These are phyloP conservation scores for Zenarchopterus dispar DNA, from an alignment of 2,797 vertebrate species.

Conservation along the genomic window DNA sequence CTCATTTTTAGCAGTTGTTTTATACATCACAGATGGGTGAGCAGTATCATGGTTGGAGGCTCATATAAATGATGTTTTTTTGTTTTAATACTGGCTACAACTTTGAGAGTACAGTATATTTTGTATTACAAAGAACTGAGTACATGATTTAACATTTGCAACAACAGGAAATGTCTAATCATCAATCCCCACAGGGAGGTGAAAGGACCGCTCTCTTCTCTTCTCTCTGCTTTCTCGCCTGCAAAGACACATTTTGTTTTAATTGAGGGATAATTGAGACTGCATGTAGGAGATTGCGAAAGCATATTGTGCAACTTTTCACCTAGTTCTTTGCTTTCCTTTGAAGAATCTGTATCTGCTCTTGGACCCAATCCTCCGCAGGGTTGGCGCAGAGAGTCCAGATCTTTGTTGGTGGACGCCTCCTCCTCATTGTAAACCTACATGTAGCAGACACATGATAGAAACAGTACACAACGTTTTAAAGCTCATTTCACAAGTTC, in stretches of 20 bases:
- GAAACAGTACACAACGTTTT: neutral
- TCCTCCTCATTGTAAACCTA: conserved; percentile 68
- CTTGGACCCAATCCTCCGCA: neutral
- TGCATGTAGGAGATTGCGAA: neutral
- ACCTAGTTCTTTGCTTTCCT: accelerated
- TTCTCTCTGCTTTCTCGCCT: conserved; percentile 29
- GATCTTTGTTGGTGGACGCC: accelerated
- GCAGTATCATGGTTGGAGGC: conserved; percentile 25
- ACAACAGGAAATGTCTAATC: conserved; percentile 48
- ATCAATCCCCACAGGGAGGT: conserved; percentile 8
- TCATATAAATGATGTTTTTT: conserved; percentile 22
- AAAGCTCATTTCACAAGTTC: too few species aligned
- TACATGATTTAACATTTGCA: conserved; percentile 45
- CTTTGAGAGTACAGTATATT: conserved; percentile 5
- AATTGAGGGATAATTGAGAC: neutral
- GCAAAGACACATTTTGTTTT: conserved; percentile 15
- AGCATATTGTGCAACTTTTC: conserved; percentile 11
- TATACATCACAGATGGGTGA: conserved; percentile 28
- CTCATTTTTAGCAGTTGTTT: conserved; percentile 59
- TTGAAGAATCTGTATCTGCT: accelerated
- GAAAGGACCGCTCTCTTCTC: conserved; percentile 14
- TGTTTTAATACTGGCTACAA: conserved; percentile 16
- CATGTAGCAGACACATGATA: neutral
- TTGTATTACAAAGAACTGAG: conserved; percentile 15
- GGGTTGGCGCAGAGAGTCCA: conserved; percentile 72